Percentiles rank a stretch among this genome's conserved stretches.
Conservation (phyloP, 2,888 invertebrate species). For the Onthophagus sagittarius region DNA sequence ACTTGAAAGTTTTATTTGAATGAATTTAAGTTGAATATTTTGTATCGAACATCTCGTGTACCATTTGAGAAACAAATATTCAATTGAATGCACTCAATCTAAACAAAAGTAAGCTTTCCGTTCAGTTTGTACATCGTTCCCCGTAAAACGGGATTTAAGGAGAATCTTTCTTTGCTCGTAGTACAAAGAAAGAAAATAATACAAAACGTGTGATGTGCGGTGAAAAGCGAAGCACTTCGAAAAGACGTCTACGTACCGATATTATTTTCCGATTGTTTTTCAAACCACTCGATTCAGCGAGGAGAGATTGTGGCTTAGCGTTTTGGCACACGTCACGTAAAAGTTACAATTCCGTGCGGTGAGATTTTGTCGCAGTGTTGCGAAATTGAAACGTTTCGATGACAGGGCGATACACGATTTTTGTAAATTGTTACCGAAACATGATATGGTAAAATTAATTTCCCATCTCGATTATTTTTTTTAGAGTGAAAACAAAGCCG, state of each 20-base stretch:
- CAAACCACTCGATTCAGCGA: slow-evolving; percentile 3
- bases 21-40: too few relatives aligned
- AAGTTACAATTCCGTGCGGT: neutral
- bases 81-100: neutral
- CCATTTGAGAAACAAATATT: neutral
- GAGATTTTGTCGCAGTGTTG: neutral
- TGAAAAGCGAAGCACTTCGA: neutral
- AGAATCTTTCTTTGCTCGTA: neutral
- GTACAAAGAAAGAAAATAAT: neutral
- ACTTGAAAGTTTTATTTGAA: too few relatives aligned
- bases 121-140: neutral
- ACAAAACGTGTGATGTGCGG: neutral
- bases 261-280: slow-evolving; percentile 10
- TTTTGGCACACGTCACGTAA: neutral
- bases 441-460: neutral
- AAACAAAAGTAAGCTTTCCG: neutral
- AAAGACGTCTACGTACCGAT: slow-evolving; percentile 4
- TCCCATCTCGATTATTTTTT: neutral
- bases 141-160: neutral
- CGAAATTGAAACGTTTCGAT: neutral
- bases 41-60: too few relatives aligned
- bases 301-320: neutral
- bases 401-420: too few relatives aligned
- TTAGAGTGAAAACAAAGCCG: neutral
- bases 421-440: too few relatives aligned